Percentiles rank a stretch among this genome's conserved stretches.
These are phyloP conservation scores for Lophura nycthemera DNA, from an alignment of 2,113 vertebrate genomes.

Conservation along the genomic window DNA sequence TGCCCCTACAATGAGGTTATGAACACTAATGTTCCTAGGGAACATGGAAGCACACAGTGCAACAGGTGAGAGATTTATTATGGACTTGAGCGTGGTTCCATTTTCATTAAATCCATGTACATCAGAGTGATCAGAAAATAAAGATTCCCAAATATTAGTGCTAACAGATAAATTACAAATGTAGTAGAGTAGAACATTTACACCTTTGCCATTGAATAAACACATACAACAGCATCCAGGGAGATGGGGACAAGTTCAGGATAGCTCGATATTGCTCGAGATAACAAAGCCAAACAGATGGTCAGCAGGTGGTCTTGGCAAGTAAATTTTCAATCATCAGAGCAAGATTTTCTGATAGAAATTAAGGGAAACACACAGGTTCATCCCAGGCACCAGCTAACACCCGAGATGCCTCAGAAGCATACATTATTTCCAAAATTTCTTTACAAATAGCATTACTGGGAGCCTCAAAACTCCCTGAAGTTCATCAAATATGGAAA, in stretches of 20 bases:
- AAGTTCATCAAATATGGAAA: not conserved
- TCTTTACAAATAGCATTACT: not conserved
- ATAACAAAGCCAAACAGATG: not conserved
- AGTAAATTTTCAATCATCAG: not conserved
- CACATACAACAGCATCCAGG: not conserved
- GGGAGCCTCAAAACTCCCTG: not conserved
- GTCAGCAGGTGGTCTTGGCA: not conserved
- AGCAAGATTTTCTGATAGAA: not conserved
- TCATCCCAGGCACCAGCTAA: not conserved
- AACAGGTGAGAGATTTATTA: not conserved
- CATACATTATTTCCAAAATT: not conserved
- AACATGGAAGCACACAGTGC: not conserved
- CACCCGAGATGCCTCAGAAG: not conserved
- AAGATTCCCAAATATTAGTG: not conserved
- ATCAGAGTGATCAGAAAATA: not conserved
- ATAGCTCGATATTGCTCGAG: not conserved
- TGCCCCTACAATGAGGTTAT: not conserved
- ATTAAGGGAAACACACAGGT: not conserved
- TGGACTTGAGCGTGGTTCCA: fast-evolving
- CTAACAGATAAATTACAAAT: not conserved
- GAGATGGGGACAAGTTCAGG: not conserved
- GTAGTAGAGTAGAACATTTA: not conserved
- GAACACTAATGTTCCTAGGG: not conserved
- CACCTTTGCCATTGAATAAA: not conserved
- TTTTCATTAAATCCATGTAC: not conserved